phyloP scores from a whole-genome alignment of 2,888 invertebrate species.

The Schizotus pectinicornis region DNA sequence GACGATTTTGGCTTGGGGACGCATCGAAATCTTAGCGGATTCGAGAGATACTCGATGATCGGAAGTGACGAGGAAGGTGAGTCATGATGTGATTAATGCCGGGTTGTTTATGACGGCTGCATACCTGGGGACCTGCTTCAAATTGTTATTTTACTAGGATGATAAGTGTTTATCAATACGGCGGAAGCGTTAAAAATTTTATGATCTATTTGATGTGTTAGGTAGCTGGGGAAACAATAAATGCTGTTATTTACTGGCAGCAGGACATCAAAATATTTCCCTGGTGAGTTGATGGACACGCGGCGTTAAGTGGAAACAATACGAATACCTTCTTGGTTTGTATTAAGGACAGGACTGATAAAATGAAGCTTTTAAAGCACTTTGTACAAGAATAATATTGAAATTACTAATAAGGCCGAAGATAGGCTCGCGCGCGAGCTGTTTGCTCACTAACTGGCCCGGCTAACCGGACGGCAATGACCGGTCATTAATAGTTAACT shows the following conservation, averaged over 20 bases:
- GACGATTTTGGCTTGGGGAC: constrained; percentile 95
- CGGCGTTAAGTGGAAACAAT: not conserved
- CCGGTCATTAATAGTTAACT: too few relatives aligned
- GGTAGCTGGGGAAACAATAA: constrained; percentile 5
- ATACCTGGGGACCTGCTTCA: not conserved
- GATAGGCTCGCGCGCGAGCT: too few relatives aligned
- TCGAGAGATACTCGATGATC: constrained; percentile 94
- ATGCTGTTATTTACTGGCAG: constrained; percentile 24
- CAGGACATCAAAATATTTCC: constrained; percentile 38
- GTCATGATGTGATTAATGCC: constrained; percentile 39
- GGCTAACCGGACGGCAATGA: too few relatives aligned
- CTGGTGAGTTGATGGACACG: constrained; percentile 23
- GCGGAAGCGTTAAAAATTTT: not conserved
- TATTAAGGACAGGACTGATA: too few relatives aligned
- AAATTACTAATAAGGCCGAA: too few relatives aligned
- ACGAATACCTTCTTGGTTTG: too few relatives aligned
- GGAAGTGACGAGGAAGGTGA: constrained; percentile 94
- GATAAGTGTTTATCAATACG: too few relatives aligned
- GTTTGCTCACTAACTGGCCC: too few relatives aligned
- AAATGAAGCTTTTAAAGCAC: too few relatives aligned
- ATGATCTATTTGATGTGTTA: constrained; percentile 2
- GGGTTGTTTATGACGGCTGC: constrained; percentile 14
- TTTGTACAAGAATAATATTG: too few relatives aligned
- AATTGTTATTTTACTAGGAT: not conserved
- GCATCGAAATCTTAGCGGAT: constrained; percentile 88